Percentiles rank a stretch among this genome's conserved stretches.
Conservation (phyloP, 1,140 invertebrate species). For the Apis dorsata region DNA sequence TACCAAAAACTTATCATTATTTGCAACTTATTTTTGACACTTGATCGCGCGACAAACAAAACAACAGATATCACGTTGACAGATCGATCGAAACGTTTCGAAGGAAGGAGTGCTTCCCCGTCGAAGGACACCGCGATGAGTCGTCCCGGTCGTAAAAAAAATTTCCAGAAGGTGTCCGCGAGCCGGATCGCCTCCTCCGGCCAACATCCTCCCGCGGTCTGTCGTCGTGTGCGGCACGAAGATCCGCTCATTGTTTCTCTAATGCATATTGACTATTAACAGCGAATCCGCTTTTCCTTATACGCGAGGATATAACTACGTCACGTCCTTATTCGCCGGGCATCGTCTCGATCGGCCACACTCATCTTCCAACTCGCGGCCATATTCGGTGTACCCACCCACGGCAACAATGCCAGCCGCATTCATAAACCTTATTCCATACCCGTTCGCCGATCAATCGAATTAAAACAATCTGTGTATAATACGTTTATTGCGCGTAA, state of each 20-base stretch:
- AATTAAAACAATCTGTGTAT: constrained; percentile 27
- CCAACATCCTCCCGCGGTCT: constrained; percentile 36
- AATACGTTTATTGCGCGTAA: no score
- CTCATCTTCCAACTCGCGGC: constrained; percentile 67
- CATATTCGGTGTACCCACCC: constrained; percentile 70
- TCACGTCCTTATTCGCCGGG: constrained; percentile 72
- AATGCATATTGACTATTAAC: constrained; percentile 72
- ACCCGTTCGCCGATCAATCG: constrained; percentile 46
- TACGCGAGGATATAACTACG: constrained; percentile 62
- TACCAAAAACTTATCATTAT: no score
- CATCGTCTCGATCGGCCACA: constrained; percentile 57
- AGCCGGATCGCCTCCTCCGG: background rate
- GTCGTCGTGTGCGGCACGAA: constrained; percentile 63
- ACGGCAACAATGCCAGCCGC: constrained; percentile 65
- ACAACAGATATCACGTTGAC: no score
- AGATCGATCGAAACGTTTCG: no score
- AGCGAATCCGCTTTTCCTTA: constrained; percentile 72
- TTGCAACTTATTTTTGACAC: no score
- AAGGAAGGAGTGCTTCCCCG: background rate
- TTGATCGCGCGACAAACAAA: no score
- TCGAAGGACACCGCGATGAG: background rate
- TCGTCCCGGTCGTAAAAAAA: constrained; percentile 9
- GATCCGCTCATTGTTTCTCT: constrained; percentile 73
- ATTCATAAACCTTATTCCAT: constrained; percentile 63
- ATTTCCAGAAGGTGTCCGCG: constrained; percentile 23